phyloP scores from a whole-genome alignment of 2,888 invertebrate genomes.

The Aphodius granarius region DNA sequence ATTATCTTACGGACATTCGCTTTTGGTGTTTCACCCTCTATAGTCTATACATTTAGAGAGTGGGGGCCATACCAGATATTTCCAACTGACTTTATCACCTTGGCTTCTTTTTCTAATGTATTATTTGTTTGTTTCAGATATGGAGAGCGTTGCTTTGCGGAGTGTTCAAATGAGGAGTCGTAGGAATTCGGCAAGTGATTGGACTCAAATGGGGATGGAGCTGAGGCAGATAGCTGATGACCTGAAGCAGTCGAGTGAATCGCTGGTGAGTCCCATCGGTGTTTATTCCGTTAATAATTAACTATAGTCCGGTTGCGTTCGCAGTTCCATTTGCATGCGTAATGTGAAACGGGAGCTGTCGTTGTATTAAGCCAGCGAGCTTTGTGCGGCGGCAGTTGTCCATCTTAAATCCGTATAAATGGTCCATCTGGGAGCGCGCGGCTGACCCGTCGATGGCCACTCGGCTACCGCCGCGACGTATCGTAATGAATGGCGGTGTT shows the following conservation, averaged over 20 bases:
- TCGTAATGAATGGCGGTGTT: slow-evolving; percentile 52
- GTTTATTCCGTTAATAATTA: slow-evolving; percentile 36
- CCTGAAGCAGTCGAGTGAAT: slow-evolving; percentile 27
- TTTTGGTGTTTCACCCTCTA: no score
- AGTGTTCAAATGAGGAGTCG: neutral
- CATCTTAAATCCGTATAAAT: slow-evolving; percentile 55
- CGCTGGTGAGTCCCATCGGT: slow-evolving; percentile 40
- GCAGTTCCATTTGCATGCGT: slow-evolving; percentile 53
- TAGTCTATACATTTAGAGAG: no score
- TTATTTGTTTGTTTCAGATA: slow-evolving; percentile 4
- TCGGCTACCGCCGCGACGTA: slow-evolving; percentile 36
- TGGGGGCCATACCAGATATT: no score
- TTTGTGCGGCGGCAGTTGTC: slow-evolving; percentile 45
- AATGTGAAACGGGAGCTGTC: slow-evolving; percentile 46
- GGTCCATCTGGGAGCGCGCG: slow-evolving; percentile 48
- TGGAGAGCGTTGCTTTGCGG: neutral
- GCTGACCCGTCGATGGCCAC: slow-evolving; percentile 42
- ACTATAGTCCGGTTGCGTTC: slow-evolving; percentile 43
- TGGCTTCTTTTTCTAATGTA: no score
- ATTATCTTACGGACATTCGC: no score
- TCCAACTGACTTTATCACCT: no score
- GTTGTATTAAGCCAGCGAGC: slow-evolving; percentile 50
- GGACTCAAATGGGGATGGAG: slow-evolving; percentile 19
- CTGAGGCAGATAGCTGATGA: slow-evolving; percentile 33
- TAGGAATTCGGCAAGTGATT: slow-evolving; percentile 17